Evolutionary conservation across 2,888 invertebrate genomes (phyloP), one percentile per base, ranked within the genome.

Genomic region (Agrochola macilenta): DNA sequence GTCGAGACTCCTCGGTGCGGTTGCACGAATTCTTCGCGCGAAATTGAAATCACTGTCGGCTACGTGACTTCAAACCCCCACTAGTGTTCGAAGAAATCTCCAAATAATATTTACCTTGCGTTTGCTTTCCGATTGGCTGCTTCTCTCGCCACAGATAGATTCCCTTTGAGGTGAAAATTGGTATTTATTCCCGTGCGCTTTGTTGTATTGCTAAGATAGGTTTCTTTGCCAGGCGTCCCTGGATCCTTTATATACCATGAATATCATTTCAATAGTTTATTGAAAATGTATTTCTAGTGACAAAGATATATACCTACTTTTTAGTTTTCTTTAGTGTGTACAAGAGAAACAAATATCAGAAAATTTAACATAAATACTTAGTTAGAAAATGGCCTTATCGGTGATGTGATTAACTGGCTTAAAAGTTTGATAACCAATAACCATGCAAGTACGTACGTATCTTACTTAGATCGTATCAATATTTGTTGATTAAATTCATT

Each of bases 1-100:
- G 80, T 87, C 87, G 91, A 91, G 90, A 90, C 86, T 90, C 90
- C 89, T 82, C 82, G 90, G 90, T 89, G 90, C 91, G 89, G 90
- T 79, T 90, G 91, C 89, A 88, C 76, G 90, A 91, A 89, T 90
- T 91, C 91, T 91, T 93, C 89, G 83, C 91, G 89, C 91, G 91
- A 93, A 95, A 95, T 95, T 94, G 95, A 95, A 95, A 95, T 95
- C 93, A 94, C 93, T 93, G 91, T 87, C 90, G 89, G 83, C 89
- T 94, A 95, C 95, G 95, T 95, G 95, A 95, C 94, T 94, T 93
- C 93, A 94, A 93, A 91, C 93, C 93, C 93, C 74, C 93, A 92
- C 92, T 89, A 89, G 91, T 93, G 92, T 93, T 92, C 90, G 90
- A 93, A 90, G 90, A 93, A 92, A 94, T 93, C 92, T 91, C 92